Evolutionary conservation across 2,113 vertebrate species (phyloP).

Genomic region (Platycercus adscitus): DNA sequence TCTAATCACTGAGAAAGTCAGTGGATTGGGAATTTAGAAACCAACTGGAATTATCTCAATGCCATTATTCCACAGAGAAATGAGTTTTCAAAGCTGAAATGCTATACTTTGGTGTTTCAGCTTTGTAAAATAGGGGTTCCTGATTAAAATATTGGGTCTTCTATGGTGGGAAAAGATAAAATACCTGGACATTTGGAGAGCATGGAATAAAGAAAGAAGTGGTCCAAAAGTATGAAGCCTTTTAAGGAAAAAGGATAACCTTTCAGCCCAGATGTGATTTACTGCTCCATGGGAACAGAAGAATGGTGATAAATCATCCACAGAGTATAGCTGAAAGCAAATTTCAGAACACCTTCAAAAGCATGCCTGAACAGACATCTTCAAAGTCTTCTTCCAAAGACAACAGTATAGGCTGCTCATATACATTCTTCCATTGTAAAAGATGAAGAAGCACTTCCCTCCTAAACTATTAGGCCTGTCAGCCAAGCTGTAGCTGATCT

Average conservation of each 20-base stretch:
- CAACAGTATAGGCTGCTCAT: neutral
- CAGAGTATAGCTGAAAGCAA: neutral
- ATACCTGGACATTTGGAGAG: neutral
- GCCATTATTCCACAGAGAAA: neutral
- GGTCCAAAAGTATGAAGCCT: neutral
- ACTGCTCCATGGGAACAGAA: neutral
- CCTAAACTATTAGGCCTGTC: neutral
- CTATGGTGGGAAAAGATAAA: neutral
- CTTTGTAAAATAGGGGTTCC: neutral
- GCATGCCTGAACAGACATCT: neutral
- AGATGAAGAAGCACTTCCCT: neutral
- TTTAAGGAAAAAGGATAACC: neutral
- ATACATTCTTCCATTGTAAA: neutral
- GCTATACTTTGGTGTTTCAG: neutral
- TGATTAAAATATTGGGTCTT: neutral
- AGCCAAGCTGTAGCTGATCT: neutral
- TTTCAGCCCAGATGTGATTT: neutral
- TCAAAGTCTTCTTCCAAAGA: conserved; percentile 7
- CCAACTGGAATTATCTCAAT: neutral
- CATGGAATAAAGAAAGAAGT: neutral
- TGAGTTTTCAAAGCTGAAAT: neutral
- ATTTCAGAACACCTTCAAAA: conserved; percentile 27
- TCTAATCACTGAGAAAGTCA: neutral
- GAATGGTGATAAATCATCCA: neutral
- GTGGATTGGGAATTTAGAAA: neutral